Evolutionary conservation across 2,113 vertebrate genomes (phyloP).

Genomic region (Callionymus lyra): DNA sequence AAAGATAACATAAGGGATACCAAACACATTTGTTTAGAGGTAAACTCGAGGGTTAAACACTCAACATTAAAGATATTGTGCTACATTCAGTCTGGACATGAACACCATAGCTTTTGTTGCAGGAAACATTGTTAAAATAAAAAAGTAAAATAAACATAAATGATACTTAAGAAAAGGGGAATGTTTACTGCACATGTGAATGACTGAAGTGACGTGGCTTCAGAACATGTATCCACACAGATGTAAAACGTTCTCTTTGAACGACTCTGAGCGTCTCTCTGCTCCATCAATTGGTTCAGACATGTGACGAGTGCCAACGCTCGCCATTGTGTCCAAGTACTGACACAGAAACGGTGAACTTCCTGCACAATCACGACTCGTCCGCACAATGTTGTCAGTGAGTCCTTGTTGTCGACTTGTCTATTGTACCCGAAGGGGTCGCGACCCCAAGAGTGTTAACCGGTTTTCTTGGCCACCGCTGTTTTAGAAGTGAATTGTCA

Average conservation of each 20-base stretch:
- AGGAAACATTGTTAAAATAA: too few relatives aligned
- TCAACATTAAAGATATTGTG: too few relatives aligned
- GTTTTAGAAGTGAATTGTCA: conserved; percentile 36
- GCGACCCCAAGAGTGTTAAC: conserved; percentile 35
- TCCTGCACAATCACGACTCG: conserved; percentile 50
- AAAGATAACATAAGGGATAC: too few relatives aligned
- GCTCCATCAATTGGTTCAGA: conserved; percentile 50
- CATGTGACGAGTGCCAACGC: conserved; percentile 12
- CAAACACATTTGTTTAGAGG: too few relatives aligned
- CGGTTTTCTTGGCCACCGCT: conserved; percentile 32
- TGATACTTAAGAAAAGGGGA: conserved; percentile 8
- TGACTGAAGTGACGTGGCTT: too few relatives aligned
- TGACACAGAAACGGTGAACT: conserved; percentile 40
- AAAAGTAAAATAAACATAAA: too few relatives aligned
- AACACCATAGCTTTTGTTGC: too few relatives aligned
- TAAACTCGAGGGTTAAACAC: too few relatives aligned
- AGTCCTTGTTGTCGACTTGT: conserved; percentile 39
- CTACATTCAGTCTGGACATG: too few relatives aligned
- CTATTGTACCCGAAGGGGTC: conserved; percentile 49
- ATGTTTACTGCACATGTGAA: too few relatives aligned
- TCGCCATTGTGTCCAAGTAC: conserved; percentile 43
- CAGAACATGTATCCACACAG: conserved; percentile 35
- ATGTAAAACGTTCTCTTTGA: conserved; percentile 58
- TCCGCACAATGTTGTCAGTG: conserved; percentile 45
- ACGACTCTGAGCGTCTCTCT: conserved; percentile 57